Percentiles rank a stretch among this genome's conserved stretches.
Evolutionary conservation across 2,797 vertebrate species (phyloP).

Genomic region (Trematomus bernacchii): DNA sequence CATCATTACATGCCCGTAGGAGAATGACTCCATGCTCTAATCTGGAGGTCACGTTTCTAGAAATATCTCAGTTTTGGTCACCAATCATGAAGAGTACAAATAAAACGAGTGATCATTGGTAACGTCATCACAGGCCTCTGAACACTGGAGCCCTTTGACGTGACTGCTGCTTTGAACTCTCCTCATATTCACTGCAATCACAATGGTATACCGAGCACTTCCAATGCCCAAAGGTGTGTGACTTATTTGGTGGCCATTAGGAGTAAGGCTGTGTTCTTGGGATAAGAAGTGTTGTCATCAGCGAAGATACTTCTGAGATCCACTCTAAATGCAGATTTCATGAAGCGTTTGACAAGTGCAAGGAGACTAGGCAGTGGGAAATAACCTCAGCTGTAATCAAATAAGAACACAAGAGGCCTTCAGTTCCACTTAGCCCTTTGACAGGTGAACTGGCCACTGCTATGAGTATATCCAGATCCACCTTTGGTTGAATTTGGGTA

Average conservation of each 20-base stretch:
- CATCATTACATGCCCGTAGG: slow-evolving; percentile 48
- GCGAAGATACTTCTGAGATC: slow-evolving; percentile 53
- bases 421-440: slow-evolving; percentile 58
- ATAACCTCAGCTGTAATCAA: slow-evolving; percentile 66
- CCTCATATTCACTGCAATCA: slow-evolving; percentile 36
- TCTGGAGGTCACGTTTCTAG: slow-evolving; percentile 47
- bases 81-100: slow-evolving; percentile 38
- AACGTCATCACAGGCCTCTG: slow-evolving; percentile 29
- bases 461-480: slow-evolving; percentile 8
- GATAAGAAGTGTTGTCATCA: slow-evolving; percentile 53
- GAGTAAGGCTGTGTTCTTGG: slow-evolving; percentile 31
- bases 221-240: slow-evolving; percentile 48
- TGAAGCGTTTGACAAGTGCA: slow-evolving; percentile 65
- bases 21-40: slow-evolving; percentile 51
- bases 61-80: slow-evolving; percentile 53
- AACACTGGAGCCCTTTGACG: slow-evolving; percentile 29
- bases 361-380: slow-evolving; percentile 58
- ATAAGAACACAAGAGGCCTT: slow-evolving; percentile 68
- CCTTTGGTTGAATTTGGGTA: slow-evolving; percentile 1
- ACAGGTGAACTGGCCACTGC: slow-evolving; percentile 47
- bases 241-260: slow-evolving; percentile 76
- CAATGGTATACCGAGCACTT: slow-evolving; percentile 32
- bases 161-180: slow-evolving; percentile 44
- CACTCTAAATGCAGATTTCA: slow-evolving; percentile 82
- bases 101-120: slow-evolving; percentile 37